Percentiles rank a stretch among this genome's conserved stretches.
Evolutionary conservation across 2,113 vertebrate species (phyloP).

Genomic region (Epinephelus lanceolatus): DNA sequence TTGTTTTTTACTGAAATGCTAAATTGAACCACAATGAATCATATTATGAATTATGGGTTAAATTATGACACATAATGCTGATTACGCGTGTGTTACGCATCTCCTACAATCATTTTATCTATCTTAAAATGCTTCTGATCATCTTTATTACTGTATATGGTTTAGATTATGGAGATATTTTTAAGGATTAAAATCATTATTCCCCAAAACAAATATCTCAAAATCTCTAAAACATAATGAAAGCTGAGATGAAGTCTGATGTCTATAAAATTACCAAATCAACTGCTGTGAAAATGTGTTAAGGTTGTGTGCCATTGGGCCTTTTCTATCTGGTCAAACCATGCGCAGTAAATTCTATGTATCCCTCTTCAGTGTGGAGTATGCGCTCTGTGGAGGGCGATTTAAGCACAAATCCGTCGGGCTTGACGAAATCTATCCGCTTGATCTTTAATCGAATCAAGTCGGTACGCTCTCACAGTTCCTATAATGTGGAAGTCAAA

Average conservation of each 20-base stretch:
- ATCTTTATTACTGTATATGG: background rate
- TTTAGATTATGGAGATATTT: background rate
- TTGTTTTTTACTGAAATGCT: background rate
- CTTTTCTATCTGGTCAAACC: background rate
- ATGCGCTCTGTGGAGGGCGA: background rate
- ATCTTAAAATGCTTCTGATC: too few species aligned
- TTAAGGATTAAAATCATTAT: too few species aligned
- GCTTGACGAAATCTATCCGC: conserved; percentile 30
- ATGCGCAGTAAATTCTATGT: background rate
- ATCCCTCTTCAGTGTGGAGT: background rate
- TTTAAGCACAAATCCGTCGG: conserved; percentile 25
- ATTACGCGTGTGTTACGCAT: background rate
- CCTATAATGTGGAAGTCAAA: conserved; percentile 69
- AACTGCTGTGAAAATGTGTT: background rate
- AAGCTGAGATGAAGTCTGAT: background rate
- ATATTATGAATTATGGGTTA: background rate
- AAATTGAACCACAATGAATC: background rate
- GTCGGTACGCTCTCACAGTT: conserved; percentile 39
- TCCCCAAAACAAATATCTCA: background rate
- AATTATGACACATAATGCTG: background rate
- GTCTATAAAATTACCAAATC: conserved; percentile 29
- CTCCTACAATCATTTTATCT: background rate
- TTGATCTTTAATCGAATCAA: conserved; percentile 65
- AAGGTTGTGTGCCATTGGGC: background rate
- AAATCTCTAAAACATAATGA: background rate